phyloP scores from a whole-genome alignment of 2,797 vertebrate species.

The Apogon talboti region DNA sequence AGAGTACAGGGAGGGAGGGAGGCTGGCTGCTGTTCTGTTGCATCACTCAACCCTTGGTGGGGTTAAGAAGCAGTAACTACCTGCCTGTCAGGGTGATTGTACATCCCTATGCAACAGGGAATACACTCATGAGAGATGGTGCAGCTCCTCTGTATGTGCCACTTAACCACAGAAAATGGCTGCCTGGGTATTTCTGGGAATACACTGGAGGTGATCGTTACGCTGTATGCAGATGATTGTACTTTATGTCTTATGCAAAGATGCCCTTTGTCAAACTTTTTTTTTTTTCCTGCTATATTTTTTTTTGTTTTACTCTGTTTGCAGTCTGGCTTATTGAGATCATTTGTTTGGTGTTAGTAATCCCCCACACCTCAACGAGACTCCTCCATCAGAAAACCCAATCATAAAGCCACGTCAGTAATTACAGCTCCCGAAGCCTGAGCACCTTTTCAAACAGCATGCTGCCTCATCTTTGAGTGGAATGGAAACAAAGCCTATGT shows the following conservation, averaged over 20 bases:
- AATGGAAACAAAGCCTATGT: constrained; percentile 67
- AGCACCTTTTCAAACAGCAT: constrained; percentile 58
- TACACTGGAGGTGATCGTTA: constrained; percentile 22
- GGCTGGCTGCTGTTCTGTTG: constrained; percentile 64
- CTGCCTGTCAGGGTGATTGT: constrained; percentile 83
- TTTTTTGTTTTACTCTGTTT: constrained; percentile 33
- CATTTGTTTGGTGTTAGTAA: constrained; percentile 61
- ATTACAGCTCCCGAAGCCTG: constrained; percentile 60
- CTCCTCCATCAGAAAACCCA: constrained; percentile 25
- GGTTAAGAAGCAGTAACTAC: constrained; percentile 86
- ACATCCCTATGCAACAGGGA: constrained; percentile 79
- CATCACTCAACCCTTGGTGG: constrained; percentile 73
- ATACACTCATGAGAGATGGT: constrained; percentile 74
- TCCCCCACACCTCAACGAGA: constrained; percentile 35
- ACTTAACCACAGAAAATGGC: constrained; percentile 71
- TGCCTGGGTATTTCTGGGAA: constrained; percentile 51
- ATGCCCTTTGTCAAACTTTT: constrained; percentile 4
- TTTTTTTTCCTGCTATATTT: background rate
- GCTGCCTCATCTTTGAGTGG: constrained; percentile 58
- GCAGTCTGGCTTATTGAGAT: constrained; percentile 31
- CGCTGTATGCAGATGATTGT: constrained; percentile 49
- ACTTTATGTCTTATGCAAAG: constrained; percentile 21
- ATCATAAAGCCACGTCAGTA: constrained; percentile 51
- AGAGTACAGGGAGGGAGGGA: constrained; percentile 20
- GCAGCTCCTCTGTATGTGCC: constrained; percentile 68